Base-by-base conservation (phyloP, 2,888 invertebrate species). In the Glyphotaelius pellucidus region DNA sequence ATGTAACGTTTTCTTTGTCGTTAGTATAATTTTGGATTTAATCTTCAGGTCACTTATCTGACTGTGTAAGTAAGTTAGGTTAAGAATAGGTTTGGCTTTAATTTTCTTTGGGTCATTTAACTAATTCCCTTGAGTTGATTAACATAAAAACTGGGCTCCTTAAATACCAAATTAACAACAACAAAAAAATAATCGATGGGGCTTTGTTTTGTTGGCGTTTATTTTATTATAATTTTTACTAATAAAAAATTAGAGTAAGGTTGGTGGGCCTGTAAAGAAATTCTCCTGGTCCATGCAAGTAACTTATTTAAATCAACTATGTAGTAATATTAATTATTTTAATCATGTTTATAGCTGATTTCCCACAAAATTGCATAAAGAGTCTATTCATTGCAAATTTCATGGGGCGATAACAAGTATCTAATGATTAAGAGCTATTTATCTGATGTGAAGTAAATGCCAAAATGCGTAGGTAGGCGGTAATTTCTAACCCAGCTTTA, bases 371-470 rank as follows among this genome's bases (percentile, higher is more conserved):
- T 38, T 86, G 86, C 42, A 86, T 86, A 86, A 86, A 86, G 47
- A 86, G 86, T 47, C 42, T 47, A 86, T 86, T 86, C 86, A 86
- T 86, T 47, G 42, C 86, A 47, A 42, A 25, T 83, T 83, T 86
- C 35, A 86, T 86, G 42, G n/a, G 86, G 14, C 86, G 25, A 38
- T 86, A 38, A 67, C 35, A 42, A 38, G 35, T 42, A 47, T 86
- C 14, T 83, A n/a, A 83, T 25, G 83, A 25, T 83, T 83, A 35
- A 86, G 42, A 86, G 5, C 42, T 42, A 42, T 35, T 35, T 83
- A 86, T 25, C 42, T 86, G 42, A 67, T 67, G 25, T 67, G 67
- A n/a, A 67, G 67, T 67, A 67, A 42, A 86, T 42, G 86, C 86
- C 86, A 86, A 86, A 42, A 42, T n/a, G 42, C 86, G 42, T 86